Evolutionary conservation across 2,113 vertebrate species (phyloP).

Genomic region (Motacilla tschutschensis): DNA sequence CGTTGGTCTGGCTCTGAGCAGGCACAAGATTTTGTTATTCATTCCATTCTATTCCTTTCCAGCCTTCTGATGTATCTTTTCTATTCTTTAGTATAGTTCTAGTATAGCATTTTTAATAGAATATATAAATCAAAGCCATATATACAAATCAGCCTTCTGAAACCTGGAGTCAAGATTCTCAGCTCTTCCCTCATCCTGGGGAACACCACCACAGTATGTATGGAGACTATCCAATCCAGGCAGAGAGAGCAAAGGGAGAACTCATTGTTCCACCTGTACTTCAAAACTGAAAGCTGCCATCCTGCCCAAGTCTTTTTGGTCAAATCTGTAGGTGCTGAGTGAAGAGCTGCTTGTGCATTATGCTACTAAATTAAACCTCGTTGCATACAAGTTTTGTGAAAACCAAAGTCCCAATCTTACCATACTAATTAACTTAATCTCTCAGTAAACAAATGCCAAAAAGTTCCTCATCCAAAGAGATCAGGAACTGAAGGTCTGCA

Average conservation of each 20-base stretch:
- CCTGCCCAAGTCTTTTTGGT: not conserved
- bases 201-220: not conserved
- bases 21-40: too few relatives aligned
- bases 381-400: not conserved
- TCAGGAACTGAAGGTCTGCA: not conserved
- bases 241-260: not conserved
- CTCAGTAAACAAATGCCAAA: not conserved
- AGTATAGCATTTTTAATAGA: too few relatives aligned
- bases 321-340: not conserved
- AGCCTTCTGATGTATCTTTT: too few relatives aligned
- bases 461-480: not conserved
- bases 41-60: too few relatives aligned
- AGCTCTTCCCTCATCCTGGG: too few relatives aligned
- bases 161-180: too few relatives aligned
- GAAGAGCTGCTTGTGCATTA: not conserved
- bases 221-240: not conserved
- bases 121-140: too few relatives aligned
- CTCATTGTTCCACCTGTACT: not conserved
- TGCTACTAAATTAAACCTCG: not conserved
- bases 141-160: too few relatives aligned
- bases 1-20: too few relatives aligned
- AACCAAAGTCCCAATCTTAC: not conserved
- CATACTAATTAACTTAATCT: not conserved
- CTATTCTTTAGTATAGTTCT: too few relatives aligned
- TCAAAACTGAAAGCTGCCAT: not conserved